phyloP scores from a whole-genome alignment of 2,113 vertebrate genomes.

The Dinomys branickii region DNA sequence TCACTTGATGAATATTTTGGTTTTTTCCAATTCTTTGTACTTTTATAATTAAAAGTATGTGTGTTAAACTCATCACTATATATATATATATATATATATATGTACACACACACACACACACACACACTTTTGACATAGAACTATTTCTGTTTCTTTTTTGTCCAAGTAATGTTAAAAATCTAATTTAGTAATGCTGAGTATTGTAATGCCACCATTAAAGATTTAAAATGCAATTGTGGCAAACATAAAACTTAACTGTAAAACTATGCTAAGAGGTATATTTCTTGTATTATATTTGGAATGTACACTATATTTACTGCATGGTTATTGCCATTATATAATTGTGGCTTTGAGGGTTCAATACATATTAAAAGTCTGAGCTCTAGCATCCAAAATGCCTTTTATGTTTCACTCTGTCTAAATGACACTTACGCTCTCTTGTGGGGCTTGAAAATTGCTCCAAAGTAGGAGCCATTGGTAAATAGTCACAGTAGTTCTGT shows the following conservation, averaged over 20 bases:
- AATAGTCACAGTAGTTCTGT: neutral
- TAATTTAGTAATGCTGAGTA: conserved; percentile 21
- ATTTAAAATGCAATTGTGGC: conserved; percentile 41
- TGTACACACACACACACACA: too few relatives aligned
- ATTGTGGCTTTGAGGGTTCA: conserved; percentile 35
- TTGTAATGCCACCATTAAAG: neutral
- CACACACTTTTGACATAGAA: neutral
- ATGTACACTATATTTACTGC: neutral
- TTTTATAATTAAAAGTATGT: neutral
- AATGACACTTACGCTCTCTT: conserved; percentile 13
- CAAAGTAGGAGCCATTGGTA: neutral
- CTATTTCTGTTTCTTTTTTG: conserved; percentile 4
- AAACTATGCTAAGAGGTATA: neutral
- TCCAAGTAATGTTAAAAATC: neutral
- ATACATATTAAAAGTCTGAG: conserved; percentile 6
- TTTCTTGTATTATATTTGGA: conserved; percentile 31
- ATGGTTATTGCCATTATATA: conserved; percentile 1
- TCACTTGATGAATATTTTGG: neutral
- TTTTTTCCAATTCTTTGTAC: neutral
- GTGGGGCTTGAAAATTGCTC: neutral
- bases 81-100: too few relatives aligned
- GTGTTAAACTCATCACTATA: neutral
- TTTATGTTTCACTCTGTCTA: conserved; percentile 32
- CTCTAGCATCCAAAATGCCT: conserved; percentile 33
- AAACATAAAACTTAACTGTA: conserved; percentile 9